Conservation (phyloP, 2,888 invertebrate genomes). For the Boloria euphrosyne region DNA sequence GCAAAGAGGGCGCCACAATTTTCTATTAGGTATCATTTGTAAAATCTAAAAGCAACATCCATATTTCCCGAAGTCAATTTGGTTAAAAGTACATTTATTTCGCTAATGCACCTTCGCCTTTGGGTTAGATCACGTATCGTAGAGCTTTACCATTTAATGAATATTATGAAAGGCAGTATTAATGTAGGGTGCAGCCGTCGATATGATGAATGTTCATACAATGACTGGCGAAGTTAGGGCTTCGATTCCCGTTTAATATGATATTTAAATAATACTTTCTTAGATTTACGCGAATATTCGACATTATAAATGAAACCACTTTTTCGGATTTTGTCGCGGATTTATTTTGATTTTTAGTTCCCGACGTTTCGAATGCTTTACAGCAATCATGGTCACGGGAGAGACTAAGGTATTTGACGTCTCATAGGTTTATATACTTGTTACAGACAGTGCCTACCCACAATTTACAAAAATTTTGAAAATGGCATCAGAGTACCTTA, state of each 20-base stretch:
- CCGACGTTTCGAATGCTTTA: too few relatives aligned
- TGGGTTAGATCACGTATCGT: conserved; percentile 53
- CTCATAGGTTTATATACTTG: too few relatives aligned
- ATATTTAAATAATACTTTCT: conserved; percentile 59
- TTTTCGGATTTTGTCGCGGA: too few relatives aligned
- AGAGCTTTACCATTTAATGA: conserved; percentile 77
- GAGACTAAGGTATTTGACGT: too few relatives aligned
- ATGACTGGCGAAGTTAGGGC: conserved; percentile 68
- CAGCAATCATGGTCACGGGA: too few relatives aligned
- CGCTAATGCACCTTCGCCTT: conserved; percentile 38
- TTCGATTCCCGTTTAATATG: conserved; percentile 67
- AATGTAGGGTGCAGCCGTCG: conserved; percentile 70
- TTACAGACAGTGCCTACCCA: too few relatives aligned
- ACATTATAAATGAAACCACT: too few relatives aligned
- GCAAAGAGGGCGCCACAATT: not conserved
- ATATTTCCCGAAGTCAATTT: conserved; percentile 32
- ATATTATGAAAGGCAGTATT: conserved; percentile 70
- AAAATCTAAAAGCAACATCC: conserved; percentile 18
- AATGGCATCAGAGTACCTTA: too few relatives aligned
- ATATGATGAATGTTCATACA: conserved; percentile 72
- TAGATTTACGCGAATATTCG: too few relatives aligned
- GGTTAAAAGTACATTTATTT: conserved; percentile 38
- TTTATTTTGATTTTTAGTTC: too few relatives aligned
- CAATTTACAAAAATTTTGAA: too few relatives aligned
- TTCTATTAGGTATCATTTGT: conserved; percentile 20